Percentiles rank a stretch among this genome's conserved stretches.
Conservation (phyloP, 2,888 invertebrate genomes). For the Polydrusus pterygomalis region DNA sequence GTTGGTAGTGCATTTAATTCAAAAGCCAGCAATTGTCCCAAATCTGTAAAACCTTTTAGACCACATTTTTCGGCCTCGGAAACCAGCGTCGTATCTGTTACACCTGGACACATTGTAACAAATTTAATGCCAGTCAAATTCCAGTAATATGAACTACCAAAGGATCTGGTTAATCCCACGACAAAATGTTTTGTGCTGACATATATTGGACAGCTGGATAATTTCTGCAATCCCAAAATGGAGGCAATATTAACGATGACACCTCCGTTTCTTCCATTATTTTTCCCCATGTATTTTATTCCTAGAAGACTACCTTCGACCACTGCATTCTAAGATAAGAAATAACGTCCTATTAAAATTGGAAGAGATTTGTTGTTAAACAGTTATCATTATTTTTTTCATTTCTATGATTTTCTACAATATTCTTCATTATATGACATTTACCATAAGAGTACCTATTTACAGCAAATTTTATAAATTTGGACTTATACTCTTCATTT, state of each 20-base stretch:
- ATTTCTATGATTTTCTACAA: too few species aligned
- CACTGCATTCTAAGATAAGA: conserved; percentile 68
- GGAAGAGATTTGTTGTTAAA: too few species aligned
- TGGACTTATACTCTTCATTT: too few species aligned
- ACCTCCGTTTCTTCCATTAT: conserved; percentile 77
- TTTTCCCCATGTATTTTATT: conserved; percentile 76
- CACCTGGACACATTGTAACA: conserved; percentile 71
- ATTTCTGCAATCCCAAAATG: conserved; percentile 75
- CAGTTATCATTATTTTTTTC: too few species aligned
- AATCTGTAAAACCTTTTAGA: conserved; percentile 60
- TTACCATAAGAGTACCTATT: too few species aligned
- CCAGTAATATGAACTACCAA: conserved; percentile 67
- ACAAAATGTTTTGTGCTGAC: conserved; percentile 77
- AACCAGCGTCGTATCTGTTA: conserved; percentile 69
- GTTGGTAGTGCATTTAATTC: conserved; percentile 66
- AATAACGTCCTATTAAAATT: too few species aligned
- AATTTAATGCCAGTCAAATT: conserved; percentile 70
- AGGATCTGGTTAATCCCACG: conserved; percentile 74
- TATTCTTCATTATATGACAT: too few species aligned
- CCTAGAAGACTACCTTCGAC: conserved; percentile 74
- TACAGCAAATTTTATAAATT: too few species aligned
- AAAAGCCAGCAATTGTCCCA: conserved; percentile 62
- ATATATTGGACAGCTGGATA: conserved; percentile 76
- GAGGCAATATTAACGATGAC: conserved; percentile 81
- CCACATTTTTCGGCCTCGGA: conserved; percentile 64